Percentiles rank a stretch among this genome's conserved stretches.
phyloP scores from a whole-genome alignment of 2,113 vertebrate species.

The Lepus americanus region DNA sequence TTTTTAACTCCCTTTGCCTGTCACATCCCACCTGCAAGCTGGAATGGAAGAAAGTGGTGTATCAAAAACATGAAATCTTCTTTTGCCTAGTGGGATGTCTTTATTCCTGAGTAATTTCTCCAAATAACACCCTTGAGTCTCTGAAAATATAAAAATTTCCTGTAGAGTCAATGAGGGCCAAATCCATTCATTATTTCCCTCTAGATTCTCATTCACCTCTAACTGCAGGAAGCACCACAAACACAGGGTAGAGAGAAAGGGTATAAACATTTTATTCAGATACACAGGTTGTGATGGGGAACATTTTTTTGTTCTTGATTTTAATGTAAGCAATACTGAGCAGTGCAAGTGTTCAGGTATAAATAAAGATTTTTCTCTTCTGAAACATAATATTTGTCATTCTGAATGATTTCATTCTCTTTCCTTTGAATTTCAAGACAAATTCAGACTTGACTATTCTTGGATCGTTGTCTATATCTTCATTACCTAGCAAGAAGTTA shows the following conservation, averaged over 20 bases:
- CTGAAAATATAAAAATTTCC: slow-evolving; percentile 74
- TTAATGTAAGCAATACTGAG: slow-evolving; percentile 50
- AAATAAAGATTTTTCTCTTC: slow-evolving; percentile 1
- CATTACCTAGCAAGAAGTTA: background rate
- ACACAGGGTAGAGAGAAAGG: slow-evolving; percentile 36
- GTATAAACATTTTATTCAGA: slow-evolving; percentile 18
- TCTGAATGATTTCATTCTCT: slow-evolving; percentile 31
- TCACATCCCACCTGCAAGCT: slow-evolving; percentile 59
- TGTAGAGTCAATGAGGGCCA: slow-evolving; percentile 60
- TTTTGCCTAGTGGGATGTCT: slow-evolving; percentile 66
- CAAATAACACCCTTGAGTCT: slow-evolving; percentile 67
- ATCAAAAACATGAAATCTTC: slow-evolving; percentile 53
- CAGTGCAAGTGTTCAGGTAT: slow-evolving; percentile 19
- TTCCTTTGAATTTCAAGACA: slow-evolving; percentile 35
- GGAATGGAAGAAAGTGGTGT: slow-evolving; percentile 37
- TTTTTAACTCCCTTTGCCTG: background rate
- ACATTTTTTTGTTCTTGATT: background rate
- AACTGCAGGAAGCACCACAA: slow-evolving; percentile 44
- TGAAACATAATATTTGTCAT: slow-evolving; percentile 17
- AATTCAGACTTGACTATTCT: background rate
- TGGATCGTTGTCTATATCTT: background rate
- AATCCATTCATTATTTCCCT: slow-evolving; percentile 62
- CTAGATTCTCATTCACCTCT: slow-evolving; percentile 41
- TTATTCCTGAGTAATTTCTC: slow-evolving; percentile 75
- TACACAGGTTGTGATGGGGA: background rate